These are phyloP conservation scores for Drosophila cardini DNA, from an alignment of 1,140 invertebrate genomes.

Conservation along the genomic window DNA sequence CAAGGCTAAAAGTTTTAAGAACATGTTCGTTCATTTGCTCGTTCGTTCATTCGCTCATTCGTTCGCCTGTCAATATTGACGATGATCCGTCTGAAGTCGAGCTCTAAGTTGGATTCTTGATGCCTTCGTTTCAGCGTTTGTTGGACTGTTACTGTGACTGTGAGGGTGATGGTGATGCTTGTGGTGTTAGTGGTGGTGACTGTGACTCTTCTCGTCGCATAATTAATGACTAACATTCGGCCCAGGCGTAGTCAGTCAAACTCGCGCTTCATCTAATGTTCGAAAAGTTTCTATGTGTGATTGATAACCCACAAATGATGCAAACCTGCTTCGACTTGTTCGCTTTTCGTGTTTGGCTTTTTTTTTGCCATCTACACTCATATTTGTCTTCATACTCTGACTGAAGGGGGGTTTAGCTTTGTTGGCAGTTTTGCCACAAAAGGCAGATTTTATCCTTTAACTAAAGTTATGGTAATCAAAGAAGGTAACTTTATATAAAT, in stretches of 20 bases:
- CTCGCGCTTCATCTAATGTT: slow-evolving; percentile 77
- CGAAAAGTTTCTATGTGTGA: slow-evolving; percentile 75
- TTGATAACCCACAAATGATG: slow-evolving; percentile 79
- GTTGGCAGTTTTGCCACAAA: not conserved
- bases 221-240: slow-evolving; percentile 83
- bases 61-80: slow-evolving; percentile 76
- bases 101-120: slow-evolving; percentile 16
- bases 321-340: slow-evolving; percentile 67
- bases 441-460: not conserved
- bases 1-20: slow-evolving; percentile 81
- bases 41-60: slow-evolving; percentile 10
- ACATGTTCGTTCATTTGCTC: slow-evolving; percentile 56
- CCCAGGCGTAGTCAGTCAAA: slow-evolving; percentile 82
- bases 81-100: slow-evolving; percentile 66
- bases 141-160: slow-evolving; percentile 4
- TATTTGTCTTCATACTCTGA: slow-evolving; percentile 19
- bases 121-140: slow-evolving; percentile 27
- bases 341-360: slow-evolving; percentile 34
- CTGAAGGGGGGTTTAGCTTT: not conserved
- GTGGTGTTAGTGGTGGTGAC: not conserved
- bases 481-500: too few relatives aligned
- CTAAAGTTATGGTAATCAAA: not conserved
- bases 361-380: slow-evolving; percentile 3
- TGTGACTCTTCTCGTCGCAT: slow-evolving; percentile 37
- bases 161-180: not conserved